Percentiles rank a stretch among this genome's conserved stretches.
Evolutionary conservation across 2,888 invertebrate species (phyloP).

Genomic region (Xanthia togata): DNA sequence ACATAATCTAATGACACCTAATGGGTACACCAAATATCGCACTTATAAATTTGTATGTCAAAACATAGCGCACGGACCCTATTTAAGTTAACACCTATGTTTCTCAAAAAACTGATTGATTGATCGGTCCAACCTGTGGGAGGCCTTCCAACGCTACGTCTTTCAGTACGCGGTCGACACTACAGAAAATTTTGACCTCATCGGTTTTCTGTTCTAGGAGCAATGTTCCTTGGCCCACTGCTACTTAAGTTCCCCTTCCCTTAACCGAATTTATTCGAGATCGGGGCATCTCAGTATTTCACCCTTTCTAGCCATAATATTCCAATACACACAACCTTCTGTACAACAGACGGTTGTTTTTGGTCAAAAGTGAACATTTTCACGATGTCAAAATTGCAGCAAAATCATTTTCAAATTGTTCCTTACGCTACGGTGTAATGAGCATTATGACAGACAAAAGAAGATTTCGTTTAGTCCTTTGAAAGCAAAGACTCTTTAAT

Average conservation of each 20-base stretch:
- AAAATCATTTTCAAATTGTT: too few relatives aligned
- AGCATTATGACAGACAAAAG: conserved; percentile 75
- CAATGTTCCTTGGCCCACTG: background rate
- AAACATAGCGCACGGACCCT: too few relatives aligned
- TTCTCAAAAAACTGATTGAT: too few relatives aligned
- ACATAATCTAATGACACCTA: too few relatives aligned
- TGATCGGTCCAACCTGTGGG: background rate
- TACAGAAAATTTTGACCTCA: too few relatives aligned
- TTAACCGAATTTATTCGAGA: background rate
- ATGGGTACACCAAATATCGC: too few relatives aligned
- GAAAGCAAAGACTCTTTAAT: conserved; percentile 79
- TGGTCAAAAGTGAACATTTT: background rate
- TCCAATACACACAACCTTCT: background rate
- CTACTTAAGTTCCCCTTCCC: background rate
- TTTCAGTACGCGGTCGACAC: too few relatives aligned
- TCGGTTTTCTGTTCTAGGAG: too few relatives aligned
- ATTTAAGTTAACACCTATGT: too few relatives aligned
- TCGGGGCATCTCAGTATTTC: background rate
- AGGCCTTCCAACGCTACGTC: background rate
- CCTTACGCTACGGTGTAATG: conserved; percentile 70
- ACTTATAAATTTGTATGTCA: too few relatives aligned
- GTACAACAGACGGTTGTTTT: too few relatives aligned
- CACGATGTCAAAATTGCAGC: background rate
- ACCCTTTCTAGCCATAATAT: background rate
- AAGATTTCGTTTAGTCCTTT: conserved; percentile 78